Conservation (phyloP, 1,140 invertebrate species). For the Acyrthosiphon pisum region DNA sequence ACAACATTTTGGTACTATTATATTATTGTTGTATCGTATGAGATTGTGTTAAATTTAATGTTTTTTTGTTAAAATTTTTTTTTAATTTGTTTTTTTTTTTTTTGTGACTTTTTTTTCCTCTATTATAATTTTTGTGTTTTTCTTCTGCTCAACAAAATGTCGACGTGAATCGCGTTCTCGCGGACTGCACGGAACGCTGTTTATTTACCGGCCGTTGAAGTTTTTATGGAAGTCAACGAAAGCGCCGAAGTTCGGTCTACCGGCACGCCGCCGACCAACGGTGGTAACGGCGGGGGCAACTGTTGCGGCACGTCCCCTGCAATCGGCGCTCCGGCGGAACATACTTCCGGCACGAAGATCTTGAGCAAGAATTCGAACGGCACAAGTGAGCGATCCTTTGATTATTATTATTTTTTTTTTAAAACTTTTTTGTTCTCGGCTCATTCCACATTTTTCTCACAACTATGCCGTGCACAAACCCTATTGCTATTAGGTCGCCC, state of each 20-base stretch:
- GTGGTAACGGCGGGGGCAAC: slow-evolving; percentile 47
- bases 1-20: not conserved
- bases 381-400: slow-evolving; percentile 64
- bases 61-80: not conserved
- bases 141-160: not conserved
- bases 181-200: not conserved
- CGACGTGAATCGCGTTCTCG: not conserved
- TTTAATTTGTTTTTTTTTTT: not conserved
- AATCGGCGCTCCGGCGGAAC: slow-evolving; percentile 59
- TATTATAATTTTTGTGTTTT: not conserved
- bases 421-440: not conserved
- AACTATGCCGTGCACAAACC: not conserved
- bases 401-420: not conserved
- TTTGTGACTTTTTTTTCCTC: not conserved
- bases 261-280: slow-evolving; percentile 52
- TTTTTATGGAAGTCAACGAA: slow-evolving; percentile 55
- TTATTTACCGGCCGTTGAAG: not conserved
- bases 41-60: not conserved
- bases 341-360: slow-evolving; percentile 63
- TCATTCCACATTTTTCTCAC: not conserved
- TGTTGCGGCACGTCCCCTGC: slow-evolving; percentile 55
- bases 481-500: not conserved
- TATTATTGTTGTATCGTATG: not conserved
- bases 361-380: slow-evolving; percentile 66
- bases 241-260: slow-evolving; percentile 53